These are phyloP conservation scores for Cliona cf. orientalis DNA, from an alignment of 37 sponge, comb jelly and placozoan species.

Conservation along the genomic window DNA sequence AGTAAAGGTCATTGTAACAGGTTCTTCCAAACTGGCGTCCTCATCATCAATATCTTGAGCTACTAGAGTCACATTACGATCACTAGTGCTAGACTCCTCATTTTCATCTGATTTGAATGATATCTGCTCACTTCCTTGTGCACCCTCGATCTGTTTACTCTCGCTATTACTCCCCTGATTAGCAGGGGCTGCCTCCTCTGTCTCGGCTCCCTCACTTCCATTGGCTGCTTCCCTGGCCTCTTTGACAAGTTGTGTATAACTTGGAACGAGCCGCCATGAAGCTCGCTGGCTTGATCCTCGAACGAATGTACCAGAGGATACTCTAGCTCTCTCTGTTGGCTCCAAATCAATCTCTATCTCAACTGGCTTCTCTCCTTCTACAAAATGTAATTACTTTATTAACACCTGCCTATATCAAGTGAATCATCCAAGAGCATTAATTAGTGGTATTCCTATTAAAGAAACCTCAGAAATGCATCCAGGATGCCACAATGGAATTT, in stretches of 20 bases:
- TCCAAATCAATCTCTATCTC: no score
- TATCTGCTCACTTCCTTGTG: not conserved
- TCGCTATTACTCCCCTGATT: not conserved
- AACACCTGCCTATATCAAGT: no score
- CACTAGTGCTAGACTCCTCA: no score
- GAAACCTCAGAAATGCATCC: no score
- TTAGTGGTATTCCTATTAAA: no score
- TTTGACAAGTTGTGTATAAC: not conserved
- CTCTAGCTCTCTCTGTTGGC: not conserved
- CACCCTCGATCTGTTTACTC: not conserved
- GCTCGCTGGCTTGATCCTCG: not conserved
- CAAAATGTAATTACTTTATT: no score
- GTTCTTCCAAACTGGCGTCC: not conserved
- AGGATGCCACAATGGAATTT: not conserved
- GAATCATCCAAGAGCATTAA: no score
- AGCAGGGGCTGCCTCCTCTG: no score
- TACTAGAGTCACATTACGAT: not conserved
- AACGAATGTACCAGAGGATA: slow-evolving; percentile 9
- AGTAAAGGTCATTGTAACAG: not conserved
- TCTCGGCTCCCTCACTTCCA: not conserved
- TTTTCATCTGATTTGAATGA: no score
- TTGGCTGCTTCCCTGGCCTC: not conserved
- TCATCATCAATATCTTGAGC: slow-evolving; percentile 7
- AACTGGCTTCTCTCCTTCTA: no score
- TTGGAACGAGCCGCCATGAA: slow-evolving; percentile 30